Conservation (phyloP, 2,797 vertebrate species). For the Siniperca scherzeri region DNA sequence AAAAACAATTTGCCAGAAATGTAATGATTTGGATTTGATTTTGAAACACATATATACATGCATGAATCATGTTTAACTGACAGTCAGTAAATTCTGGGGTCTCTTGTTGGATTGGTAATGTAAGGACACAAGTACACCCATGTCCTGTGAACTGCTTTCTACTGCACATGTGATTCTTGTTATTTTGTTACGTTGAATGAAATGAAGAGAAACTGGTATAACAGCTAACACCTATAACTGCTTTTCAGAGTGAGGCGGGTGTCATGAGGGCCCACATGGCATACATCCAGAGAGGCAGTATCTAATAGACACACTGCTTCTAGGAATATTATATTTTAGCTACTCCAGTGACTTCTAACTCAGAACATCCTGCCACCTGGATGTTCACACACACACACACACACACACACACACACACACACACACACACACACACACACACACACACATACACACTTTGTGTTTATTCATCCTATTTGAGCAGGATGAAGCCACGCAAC, state of each 20-base stretch:
- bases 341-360: not conserved
- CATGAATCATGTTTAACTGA: not conserved
- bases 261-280: not conserved
- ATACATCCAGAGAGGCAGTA: not conserved
- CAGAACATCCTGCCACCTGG: not conserved
- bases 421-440: conserved; percentile 6
- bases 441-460: not conserved
- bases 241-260: not conserved
- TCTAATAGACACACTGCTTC: not conserved
- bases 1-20: not conserved
- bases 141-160: too few relatives aligned
- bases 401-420: not conserved
- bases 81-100: not conserved
- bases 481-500: conserved; percentile 46
- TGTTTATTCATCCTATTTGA: conserved; percentile 72
- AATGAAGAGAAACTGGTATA: conserved; percentile 32
- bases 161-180: too few relatives aligned
- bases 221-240: not conserved
- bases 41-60: not conserved
- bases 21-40: not conserved
- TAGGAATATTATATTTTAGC: not conserved
- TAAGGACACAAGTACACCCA: not conserved
- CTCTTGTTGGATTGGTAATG: too few relatives aligned
- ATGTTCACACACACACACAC: conserved; percentile 1
- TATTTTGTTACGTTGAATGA: not conserved